These are phyloP conservation scores for Ericerus pela DNA, from an alignment of 1,140 invertebrate species.

Conservation along the genomic window DNA sequence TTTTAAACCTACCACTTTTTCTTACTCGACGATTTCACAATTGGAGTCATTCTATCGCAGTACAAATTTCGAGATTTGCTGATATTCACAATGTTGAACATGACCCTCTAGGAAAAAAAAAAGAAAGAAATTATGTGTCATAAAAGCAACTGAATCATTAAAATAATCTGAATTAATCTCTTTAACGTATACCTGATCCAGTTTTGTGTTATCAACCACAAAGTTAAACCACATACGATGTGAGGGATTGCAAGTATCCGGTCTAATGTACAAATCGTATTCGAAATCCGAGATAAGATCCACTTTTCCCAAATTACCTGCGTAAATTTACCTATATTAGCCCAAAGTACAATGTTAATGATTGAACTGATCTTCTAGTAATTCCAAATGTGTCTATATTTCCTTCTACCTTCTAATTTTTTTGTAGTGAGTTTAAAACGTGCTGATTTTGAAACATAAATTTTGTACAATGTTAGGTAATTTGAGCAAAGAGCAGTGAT, in stretches of 20 bases:
- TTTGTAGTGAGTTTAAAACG: too few species aligned
- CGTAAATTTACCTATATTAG: conserved; percentile 21
- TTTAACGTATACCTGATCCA: conserved; percentile 70
- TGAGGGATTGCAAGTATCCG: conserved; percentile 88
- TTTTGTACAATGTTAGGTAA: too few species aligned
- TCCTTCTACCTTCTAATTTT: too few species aligned
- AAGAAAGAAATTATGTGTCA: too few species aligned
- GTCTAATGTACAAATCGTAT: conserved; percentile 90
- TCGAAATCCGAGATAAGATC: conserved; percentile 87
- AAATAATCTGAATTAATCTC: too few species aligned
- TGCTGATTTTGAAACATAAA: too few species aligned
- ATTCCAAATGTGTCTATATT: too few species aligned
- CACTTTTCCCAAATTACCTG: conserved; percentile 87
- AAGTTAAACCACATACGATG: conserved; percentile 96
- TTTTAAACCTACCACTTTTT: conserved; percentile 62
- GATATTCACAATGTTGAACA: conserved; percentile 96
- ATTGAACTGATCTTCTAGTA: too few species aligned
- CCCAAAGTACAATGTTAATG: too few species aligned
- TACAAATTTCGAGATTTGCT: conserved; percentile 83
- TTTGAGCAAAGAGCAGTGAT: too few species aligned
- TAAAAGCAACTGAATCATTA: too few species aligned
- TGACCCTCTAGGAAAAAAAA: conserved; percentile 78
- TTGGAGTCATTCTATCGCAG: conserved; percentile 75
- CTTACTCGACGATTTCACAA: conserved; percentile 78
- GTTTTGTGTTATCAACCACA: conserved; percentile 87